phyloP scores from a whole-genome alignment of 2,797 vertebrate species.

The Smutsia gigantea region DNA sequence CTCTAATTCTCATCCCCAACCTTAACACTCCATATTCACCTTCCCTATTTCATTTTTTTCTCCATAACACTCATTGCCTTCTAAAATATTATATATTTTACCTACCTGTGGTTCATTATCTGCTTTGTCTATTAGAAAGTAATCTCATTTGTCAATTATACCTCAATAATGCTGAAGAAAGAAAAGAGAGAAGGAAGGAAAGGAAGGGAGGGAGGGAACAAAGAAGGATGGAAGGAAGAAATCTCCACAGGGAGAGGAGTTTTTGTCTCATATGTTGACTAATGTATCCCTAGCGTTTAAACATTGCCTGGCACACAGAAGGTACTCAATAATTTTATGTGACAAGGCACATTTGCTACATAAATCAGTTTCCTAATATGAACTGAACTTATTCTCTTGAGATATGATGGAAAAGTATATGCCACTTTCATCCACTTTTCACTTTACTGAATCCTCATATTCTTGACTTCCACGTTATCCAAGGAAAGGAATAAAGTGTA shows the following conservation, averaged over 20 bases:
- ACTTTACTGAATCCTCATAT: background rate
- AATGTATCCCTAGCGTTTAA: background rate
- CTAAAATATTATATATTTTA: background rate
- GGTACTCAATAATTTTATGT: background rate
- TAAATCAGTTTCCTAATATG: background rate
- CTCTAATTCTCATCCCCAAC: background rate
- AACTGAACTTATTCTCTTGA: constrained; percentile 20
- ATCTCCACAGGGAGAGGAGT: background rate
- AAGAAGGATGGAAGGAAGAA: background rate
- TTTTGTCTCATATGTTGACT: background rate
- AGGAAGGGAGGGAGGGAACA: no score
- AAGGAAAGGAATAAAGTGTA: background rate
- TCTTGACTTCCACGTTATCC: constrained; percentile 33
- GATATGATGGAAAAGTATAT: background rate
- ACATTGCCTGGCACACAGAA: background rate
- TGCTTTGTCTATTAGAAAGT: background rate
- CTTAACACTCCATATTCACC: background rate
- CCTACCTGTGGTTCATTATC: background rate
- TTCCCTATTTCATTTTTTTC: background rate
- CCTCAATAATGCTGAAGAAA: background rate
- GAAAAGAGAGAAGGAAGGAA: no score
- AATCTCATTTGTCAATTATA: background rate
- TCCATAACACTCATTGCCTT: background rate
- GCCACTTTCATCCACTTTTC: background rate
- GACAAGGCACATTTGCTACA: background rate